Percentiles rank a stretch among this genome's conserved stretches.
These are phyloP conservation scores for Macroramphosus scolopax DNA, from an alignment of 2,797 vertebrate species.

Conservation along the genomic window DNA sequence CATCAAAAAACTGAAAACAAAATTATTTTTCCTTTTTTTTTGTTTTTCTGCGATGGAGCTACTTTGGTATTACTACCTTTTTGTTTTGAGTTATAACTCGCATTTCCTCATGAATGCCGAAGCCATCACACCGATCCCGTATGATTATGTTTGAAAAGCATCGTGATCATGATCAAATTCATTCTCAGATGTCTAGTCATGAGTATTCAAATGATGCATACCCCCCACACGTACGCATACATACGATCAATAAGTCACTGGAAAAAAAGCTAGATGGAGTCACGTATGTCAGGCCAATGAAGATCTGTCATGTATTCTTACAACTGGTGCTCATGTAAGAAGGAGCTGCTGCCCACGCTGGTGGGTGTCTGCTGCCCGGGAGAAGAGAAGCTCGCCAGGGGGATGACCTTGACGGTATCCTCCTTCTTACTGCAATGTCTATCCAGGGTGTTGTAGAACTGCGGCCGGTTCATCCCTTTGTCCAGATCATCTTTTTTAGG, in stretches of 20 bases:
- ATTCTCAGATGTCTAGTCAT: conserved; percentile 34
- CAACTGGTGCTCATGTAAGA: conserved; percentile 91
- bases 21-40: conserved; percentile 9
- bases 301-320: conserved; percentile 65
- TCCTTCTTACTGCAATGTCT: conserved; percentile 88
- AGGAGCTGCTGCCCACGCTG: conserved; percentile 68
- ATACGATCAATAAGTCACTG: conserved; percentile 59
- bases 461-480: conserved; percentile 81
- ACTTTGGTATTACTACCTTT: conserved; percentile 80
- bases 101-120: conserved; percentile 25
- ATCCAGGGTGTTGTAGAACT: conserved; percentile 92
- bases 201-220: conserved; percentile 44
- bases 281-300: conserved; percentile 54
- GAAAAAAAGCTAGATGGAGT: conserved; percentile 50
- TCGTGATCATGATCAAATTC: conserved; percentile 38
- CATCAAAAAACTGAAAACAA: conserved; percentile 65
- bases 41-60: conserved; percentile 61
- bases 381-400: conserved; percentile 87
- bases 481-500: conserved; percentile 89
- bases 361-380: conserved; percentile 74
- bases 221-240: conserved; percentile 47
- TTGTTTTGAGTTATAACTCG: conserved; percentile 34
- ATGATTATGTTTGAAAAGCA: conserved; percentile 46
- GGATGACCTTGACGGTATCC: conserved; percentile 90
- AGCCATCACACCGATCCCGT: conserved; percentile 26